Base-by-base conservation (phyloP, 2,797 vertebrate species). In the Mus caroli region DNA sequence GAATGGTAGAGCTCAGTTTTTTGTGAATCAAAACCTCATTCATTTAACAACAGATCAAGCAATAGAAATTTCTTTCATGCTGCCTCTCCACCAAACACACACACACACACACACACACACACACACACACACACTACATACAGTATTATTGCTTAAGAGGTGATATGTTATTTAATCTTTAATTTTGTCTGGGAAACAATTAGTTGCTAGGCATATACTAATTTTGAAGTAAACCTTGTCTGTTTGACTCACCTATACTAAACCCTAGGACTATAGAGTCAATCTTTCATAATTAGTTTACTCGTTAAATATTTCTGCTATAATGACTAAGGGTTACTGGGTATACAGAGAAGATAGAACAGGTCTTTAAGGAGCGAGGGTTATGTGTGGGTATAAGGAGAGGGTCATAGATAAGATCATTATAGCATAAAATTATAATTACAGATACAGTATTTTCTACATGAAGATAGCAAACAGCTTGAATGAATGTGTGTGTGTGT, bases 361-460 rank as follows among this genome's bases (percentile, higher is more conserved):
- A 83, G 77, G 43, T 69, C 52, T 91, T 77, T 46, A 46, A 26
- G 77, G 43, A 88, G 13, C 46, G 54, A 69, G 54, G 37, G 69
- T 93, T 19, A 26, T 75, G 71, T 17, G 56, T 85, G 24, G 24
- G 6, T 88, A 4, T 80, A 31, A 1, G 22, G 40, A 91, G 80
- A 60, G 67, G 37, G 4, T 56, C 78, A 76, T 9, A 71, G 80
- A 64, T 40, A 89, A 93, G 31, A 77, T 19, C 71, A 50, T 40
- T 83, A 90, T 75, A 90, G 37, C 71, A 75, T 22, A 17, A 37
- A 71, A 20, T 93, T 91, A 67, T 3, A 82, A 43, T 95, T 91
- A 43, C 37, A 94, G 54, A 40, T 82, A 77, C 24, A 58, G 56
- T 77, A 76, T 94, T 90, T 80, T 91, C 60, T 91, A 60, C 20